phyloP scores from a whole-genome alignment of 2,113 vertebrate genomes.

The Etheostoma spectabile region DNA sequence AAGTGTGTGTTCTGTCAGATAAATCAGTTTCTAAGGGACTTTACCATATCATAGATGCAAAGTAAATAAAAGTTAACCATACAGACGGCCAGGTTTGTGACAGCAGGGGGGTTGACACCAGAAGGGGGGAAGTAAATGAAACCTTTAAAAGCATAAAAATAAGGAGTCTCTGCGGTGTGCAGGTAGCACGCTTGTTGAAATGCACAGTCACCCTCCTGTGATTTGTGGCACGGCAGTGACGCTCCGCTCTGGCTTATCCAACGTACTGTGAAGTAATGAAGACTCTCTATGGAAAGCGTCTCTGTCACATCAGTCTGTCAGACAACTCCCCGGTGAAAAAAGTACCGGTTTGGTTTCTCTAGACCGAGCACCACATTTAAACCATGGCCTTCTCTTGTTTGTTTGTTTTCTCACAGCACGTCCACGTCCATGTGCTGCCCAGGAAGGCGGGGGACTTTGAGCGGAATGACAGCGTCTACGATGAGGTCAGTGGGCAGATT shows the following conservation, averaged over 20 bases:
- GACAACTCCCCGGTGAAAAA: constrained; percentile 43
- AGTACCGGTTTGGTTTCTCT: constrained; percentile 27
- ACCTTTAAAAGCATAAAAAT: constrained; percentile 65
- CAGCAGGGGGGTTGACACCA: constrained; percentile 50
- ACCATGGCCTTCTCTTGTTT: not conserved
- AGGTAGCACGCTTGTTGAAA: constrained; percentile 53
- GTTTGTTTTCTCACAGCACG: constrained; percentile 84
- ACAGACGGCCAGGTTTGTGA: constrained; percentile 66
- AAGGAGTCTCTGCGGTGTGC: constrained; percentile 64
- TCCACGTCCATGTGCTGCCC: constrained; percentile 90
- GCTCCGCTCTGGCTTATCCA: constrained; percentile 40
- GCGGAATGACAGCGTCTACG: constrained; percentile 88
- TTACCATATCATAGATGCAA: constrained; percentile 59
- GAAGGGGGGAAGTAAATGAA: constrained; percentile 70
- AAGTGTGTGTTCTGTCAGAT: constrained; percentile 19
- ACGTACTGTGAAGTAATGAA: constrained; percentile 66
- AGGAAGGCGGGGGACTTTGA: constrained; percentile 88
- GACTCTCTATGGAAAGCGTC: constrained; percentile 35
- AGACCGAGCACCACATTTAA: constrained; percentile 23
- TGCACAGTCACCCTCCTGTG: constrained; percentile 63
- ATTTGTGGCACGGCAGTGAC: constrained; percentile 39
- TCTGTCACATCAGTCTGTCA: constrained; percentile 53
- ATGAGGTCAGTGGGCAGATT: constrained; percentile 80
- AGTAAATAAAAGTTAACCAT: constrained; percentile 61
- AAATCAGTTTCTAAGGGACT: constrained; percentile 55